Conservation (phyloP, 2,797 vertebrate species). For the Rhyacichthys aspro region DNA sequence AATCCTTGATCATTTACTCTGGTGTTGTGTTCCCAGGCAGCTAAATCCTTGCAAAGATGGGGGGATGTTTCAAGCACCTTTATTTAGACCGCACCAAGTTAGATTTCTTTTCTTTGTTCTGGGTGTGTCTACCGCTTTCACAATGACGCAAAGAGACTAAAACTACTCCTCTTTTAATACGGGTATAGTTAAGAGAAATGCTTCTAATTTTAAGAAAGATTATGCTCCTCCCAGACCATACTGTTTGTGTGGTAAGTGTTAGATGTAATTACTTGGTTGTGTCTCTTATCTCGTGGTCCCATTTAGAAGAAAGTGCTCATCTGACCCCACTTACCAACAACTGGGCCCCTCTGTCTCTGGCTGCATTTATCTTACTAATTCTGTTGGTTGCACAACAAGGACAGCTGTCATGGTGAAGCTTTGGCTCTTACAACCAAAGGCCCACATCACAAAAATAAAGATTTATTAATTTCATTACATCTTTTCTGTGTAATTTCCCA, state of each 20-base stretch:
- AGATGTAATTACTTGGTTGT: constrained; percentile 4
- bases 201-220: too few species aligned
- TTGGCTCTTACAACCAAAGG: constrained; percentile 40
- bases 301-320: constrained; percentile 33
- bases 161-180: background rate
- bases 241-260: background rate
- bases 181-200: background rate
- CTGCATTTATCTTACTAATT: constrained; percentile 69
- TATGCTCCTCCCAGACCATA: constrained; percentile 10
- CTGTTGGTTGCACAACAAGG: constrained; percentile 53
- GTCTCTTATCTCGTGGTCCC: constrained; percentile 12
- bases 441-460: constrained; percentile 44
- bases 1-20: constrained; percentile 68
- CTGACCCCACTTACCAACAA: constrained; percentile 64
- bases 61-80: constrained; percentile 59
- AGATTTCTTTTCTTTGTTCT: constrained; percentile 41
- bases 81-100: constrained; percentile 55
- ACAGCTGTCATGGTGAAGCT: constrained; percentile 67
- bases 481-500: background rate
- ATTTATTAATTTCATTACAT: constrained; percentile 30
- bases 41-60: constrained; percentile 67
- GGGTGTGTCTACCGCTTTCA: background rate
- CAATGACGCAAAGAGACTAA: background rate
- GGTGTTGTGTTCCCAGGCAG: constrained; percentile 67
- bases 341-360: constrained; percentile 58